Base-by-base conservation (phyloP, 2,888 invertebrate species). In the Coenonympha glycerion region DNA sequence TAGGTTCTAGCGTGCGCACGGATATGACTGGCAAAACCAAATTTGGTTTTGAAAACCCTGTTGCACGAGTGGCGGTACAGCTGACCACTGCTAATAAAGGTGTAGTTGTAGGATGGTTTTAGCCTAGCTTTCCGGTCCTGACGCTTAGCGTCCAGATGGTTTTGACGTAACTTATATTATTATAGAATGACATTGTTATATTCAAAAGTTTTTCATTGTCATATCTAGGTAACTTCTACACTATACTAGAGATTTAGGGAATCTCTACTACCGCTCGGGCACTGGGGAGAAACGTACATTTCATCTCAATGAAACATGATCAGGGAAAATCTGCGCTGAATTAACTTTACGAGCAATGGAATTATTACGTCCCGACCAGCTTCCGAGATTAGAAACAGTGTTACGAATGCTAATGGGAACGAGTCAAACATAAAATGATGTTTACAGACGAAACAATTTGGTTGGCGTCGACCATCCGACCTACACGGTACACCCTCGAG, bases 381-480 rank as follows among this genome's bases (percentile, higher is more conserved):
- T 45, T 34, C 45, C 34, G 26, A 34, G 33, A 45, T 36, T 45
- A 45, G 34, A 46, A 46, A 41, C 39, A 37, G 31, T 26, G 31
- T 31, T n/a, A 21, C 42, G 16, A 26, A 40, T 24, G 39, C 40
- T 51, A 55, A 52, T 36, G 40, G 48, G 54, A 40, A 48, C 51
- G 31, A 21, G 31, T 51, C 47, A 19, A 41, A 34, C 40, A 42
- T 45, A 45, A 48, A 51, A 51, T 39, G 39, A 15, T 39, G 24
- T 9, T 6, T 39, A 39, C 15, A 39, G 39, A 39, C 39, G 24
- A 15, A 24, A 22, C 24, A 15, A 39, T 24, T 15, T 15, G 11
- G 36, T 36, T 21, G 39, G 6, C 39, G 13, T 24, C 9, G 6
- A 39, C 36, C 6, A 24, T 9, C 39, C 15, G 22, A 15, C 13